Evolutionary conservation across 2,797 vertebrate species (phyloP), one percentile per base, ranked within the genome.

Genomic region (Rousettus madagascariensis): DNA sequence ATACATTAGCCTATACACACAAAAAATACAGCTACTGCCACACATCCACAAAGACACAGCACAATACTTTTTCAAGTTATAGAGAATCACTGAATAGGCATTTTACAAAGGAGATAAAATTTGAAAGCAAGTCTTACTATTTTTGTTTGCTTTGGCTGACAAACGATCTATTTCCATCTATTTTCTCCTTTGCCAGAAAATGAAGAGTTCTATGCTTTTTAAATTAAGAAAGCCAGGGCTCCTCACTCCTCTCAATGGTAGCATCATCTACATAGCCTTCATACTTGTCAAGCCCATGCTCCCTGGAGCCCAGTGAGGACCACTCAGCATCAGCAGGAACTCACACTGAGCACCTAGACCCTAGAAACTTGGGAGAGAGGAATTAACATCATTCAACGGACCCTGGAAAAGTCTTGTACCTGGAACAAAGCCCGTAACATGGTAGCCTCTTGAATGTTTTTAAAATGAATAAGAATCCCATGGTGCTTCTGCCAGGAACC

Each of bases 21-120:
- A 92, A 90, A 26, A 93, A 22, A 57, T 2, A 66, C 1, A 68
- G 24, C 30, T 36, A 59, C n/a, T 46, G 78, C 30, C 22, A 49
- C 36, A 69, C 3, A 6, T 59, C 77, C 59, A 26, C 69, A 66
- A 72, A 49, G 66, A 86, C 59, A 59, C 7, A 53, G 53, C 38
- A 74, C 82, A 12, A 4, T 6, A 63, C 61, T 26, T 53, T 51
- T n/a, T 86, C 36, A 36, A 46, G 38, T 5, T 30, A 24, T 5
- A 46, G 65, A 79, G 36, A 90, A 53, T 66, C 66, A 53, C 22
- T 55, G 55, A 86, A 43, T 2, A 66, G 74, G 66, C 8, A 84
- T n/a, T 96, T 95, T 69, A 61, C 51, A 96, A 91, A 86, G 0
- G 46, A 92, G 55, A 78, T 51, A 13, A 84, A 94, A 79, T 43